A percentile compares a stretch with the other conserved stretches of the same genome.
Conservation (phyloP, 1,140 invertebrate genomes). For the Drosophila guanche region DNA sequence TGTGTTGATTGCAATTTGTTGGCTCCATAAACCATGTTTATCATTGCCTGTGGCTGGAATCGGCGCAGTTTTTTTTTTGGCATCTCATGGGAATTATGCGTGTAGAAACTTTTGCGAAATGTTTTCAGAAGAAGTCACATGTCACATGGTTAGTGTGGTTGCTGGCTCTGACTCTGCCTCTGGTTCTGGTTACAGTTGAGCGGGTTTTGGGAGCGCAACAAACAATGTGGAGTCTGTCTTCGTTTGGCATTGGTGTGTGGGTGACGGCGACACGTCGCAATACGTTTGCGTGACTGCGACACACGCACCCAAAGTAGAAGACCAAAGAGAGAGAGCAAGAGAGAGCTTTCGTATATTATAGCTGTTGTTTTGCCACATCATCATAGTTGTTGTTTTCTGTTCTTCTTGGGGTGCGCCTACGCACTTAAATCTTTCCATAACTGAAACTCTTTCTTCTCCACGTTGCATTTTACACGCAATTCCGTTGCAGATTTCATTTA, state of each 20-base stretch:
- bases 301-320: slow-evolving; percentile 18
- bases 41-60: slow-evolving; percentile 1
- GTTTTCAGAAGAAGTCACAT: slow-evolving; percentile 48
- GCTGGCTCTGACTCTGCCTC: slow-evolving; percentile 7
- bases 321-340: neutral
- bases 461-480: slow-evolving; percentile 54
- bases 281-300: slow-evolving; percentile 50
- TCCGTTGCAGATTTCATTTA: slow-evolving; percentile 46
- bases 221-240: slow-evolving; percentile 25
- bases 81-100: slow-evolving; percentile 14
- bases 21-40: slow-evolving; percentile 17
- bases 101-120: slow-evolving; percentile 47
- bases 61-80: neutral
- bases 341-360: slow-evolving; percentile 27
- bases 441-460: neutral
- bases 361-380: slow-evolving; percentile 19
- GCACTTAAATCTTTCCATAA: slow-evolving; percentile 11
- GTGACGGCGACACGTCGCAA: slow-evolving; percentile 31
- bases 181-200: slow-evolving; percentile 50
- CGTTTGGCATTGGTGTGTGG: slow-evolving; percentile 29
- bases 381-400: slow-evolving; percentile 1
- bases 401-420: slow-evolving; percentile 9
- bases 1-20: slow-evolving; percentile 12
- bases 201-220: slow-evolving; percentile 43
- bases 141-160: slow-evolving; percentile 29